These are phyloP conservation scores for Unio pictorum DNA, from an alignment of 2,888 invertebrate genomes.

Conservation along the genomic window DNA sequence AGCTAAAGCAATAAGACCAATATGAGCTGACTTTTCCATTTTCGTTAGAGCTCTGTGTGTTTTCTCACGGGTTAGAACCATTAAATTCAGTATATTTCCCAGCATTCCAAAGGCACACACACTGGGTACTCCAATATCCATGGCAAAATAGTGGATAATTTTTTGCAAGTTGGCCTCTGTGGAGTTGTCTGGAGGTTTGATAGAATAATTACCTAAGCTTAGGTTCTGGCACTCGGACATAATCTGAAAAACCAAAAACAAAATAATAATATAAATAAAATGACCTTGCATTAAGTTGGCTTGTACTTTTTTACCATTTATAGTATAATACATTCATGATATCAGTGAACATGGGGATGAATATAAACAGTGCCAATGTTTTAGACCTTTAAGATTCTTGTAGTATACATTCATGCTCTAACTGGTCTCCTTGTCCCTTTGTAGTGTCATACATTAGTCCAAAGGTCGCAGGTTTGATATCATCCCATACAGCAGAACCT, in stretches of 20 bases:
- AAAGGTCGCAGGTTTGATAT: too few relatives aligned
- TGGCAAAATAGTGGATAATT: constrained; percentile 46
- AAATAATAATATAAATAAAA: background rate
- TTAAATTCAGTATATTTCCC: constrained; percentile 63
- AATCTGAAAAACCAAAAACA: constrained; percentile 24
- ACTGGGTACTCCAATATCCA: constrained; percentile 57
- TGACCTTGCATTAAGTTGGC: too few relatives aligned
- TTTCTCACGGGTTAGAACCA: constrained; percentile 64
- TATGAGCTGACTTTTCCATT: constrained; percentile 68
- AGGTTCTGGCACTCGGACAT: constrained; percentile 19
- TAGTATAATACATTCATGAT: too few relatives aligned
- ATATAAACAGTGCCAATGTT: too few relatives aligned
- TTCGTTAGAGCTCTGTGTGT: constrained; percentile 58
- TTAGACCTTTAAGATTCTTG: too few relatives aligned
- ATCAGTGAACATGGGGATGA: too few relatives aligned
- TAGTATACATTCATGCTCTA: too few relatives aligned
- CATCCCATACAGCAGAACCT: too few relatives aligned
- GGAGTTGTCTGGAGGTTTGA: constrained; percentile 3
- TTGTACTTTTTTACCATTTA: too few relatives aligned
- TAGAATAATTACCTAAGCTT: constrained; percentile 7
- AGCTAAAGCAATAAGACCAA: constrained; percentile 66
- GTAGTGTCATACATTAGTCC: too few relatives aligned
- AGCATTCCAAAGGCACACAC: constrained; percentile 63
- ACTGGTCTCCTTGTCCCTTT: too few relatives aligned
- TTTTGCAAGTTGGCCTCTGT: constrained; percentile 30